Conservation (phyloP, 92 coral and sea anemone genomes). For the Virgularia gustaviana region DNA sequence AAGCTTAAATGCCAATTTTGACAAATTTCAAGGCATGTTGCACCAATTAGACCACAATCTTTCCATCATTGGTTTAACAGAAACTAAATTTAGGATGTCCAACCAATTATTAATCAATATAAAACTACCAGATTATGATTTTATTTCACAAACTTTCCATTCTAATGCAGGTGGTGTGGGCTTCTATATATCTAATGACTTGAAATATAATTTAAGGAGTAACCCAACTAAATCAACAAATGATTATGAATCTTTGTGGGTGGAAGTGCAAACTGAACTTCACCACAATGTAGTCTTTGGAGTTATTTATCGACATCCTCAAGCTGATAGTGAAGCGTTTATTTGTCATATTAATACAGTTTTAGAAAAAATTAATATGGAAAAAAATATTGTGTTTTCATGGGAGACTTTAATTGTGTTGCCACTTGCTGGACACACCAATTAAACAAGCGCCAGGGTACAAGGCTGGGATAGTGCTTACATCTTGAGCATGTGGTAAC, state of each 20-base stretch:
- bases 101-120: conserved; percentile 22
- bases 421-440: no score
- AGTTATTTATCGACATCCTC: conserved; percentile 30
- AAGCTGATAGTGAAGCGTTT: conserved; percentile 21
- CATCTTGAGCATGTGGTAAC: no score
- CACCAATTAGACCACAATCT: conserved; percentile 28
- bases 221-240: not conserved
- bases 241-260: conserved; percentile 28
- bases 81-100: conserved; percentile 32
- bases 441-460: no score
- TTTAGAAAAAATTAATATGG: conserved; percentile 8
- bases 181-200: conserved; percentile 11
- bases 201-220: conserved; percentile 5
- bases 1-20: conserved; percentile 50
- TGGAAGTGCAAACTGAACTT: conserved; percentile 7
- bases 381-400: conserved; percentile 28
- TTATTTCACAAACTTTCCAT: conserved; percentile 37
- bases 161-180: conserved; percentile 37
- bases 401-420: conserved; percentile 36
- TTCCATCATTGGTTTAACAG: conserved; percentile 42
- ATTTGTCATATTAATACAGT: not conserved
- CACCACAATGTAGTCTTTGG: conserved; percentile 12
- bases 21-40: conserved; percentile 29
- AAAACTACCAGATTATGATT: conserved; percentile 40
- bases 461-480: no score